Evolutionary conservation across 1,140 invertebrate species (phyloP).

Genomic region (Pseudomyrmex gracilis): DNA sequence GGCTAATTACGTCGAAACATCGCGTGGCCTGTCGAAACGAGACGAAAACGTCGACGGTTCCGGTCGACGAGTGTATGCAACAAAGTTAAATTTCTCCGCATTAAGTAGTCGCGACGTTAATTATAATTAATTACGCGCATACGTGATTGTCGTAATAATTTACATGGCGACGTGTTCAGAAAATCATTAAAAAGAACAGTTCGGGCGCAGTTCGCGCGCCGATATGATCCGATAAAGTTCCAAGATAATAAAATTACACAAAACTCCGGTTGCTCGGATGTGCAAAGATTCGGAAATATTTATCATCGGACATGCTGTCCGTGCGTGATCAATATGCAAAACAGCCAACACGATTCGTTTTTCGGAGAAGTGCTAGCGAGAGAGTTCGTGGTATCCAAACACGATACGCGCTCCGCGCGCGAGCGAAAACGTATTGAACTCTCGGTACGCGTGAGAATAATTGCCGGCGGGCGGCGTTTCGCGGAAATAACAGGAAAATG

Average conservation of each 20-base stretch:
- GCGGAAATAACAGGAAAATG: constrained; percentile 57
- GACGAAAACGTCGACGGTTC: constrained; percentile 5
- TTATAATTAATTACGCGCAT: constrained; percentile 81
- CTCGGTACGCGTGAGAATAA: constrained; percentile 46
- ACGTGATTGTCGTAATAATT: constrained; percentile 43
- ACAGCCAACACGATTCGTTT: neutral
- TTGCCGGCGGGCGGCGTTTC: constrained; percentile 21
- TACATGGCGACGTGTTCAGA: neutral
- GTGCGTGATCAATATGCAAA: neutral
- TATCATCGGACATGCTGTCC: neutral
- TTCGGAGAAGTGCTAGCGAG: neutral
- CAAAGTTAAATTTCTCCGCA: constrained; percentile 77
- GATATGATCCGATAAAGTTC: neutral
- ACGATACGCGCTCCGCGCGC: constrained; percentile 9
- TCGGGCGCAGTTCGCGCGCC: neutral
- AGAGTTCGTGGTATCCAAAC: constrained; percentile 9
- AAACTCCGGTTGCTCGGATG: no score
- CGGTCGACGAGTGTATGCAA: constrained; percentile 55
- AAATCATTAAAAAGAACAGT: neutral
- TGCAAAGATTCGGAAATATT: neutral
- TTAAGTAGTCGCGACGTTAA: constrained; percentile 79
- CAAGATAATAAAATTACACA: neutral
- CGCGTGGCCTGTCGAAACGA: constrained; percentile 35
- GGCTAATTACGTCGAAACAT: constrained; percentile 63
- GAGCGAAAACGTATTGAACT: constrained; percentile 19